phyloP scores from a whole-genome alignment of 1,140 invertebrate species.

The Alviniconcha marisindica region DNA sequence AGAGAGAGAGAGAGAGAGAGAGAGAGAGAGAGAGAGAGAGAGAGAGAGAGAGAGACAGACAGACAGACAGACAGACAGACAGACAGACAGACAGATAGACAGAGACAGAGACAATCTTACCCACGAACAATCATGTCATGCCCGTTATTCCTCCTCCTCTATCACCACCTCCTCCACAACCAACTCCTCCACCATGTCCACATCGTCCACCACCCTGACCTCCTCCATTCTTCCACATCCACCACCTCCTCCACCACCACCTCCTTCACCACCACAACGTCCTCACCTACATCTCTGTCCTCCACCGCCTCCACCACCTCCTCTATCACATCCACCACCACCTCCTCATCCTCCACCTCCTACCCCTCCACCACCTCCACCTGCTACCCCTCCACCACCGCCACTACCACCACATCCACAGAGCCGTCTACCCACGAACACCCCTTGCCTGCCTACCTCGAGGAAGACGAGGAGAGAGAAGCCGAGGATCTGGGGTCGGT shows the following conservation, averaged over 20 bases:
- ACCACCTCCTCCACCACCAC: too few species aligned
- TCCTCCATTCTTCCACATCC: too few species aligned
- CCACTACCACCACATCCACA: not conserved
- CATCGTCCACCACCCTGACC: too few species aligned
- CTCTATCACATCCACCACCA: not conserved
- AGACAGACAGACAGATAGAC: conserved; percentile 1
- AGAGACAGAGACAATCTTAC: not conserved
- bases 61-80: conserved; percentile 1
- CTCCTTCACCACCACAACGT: too few species aligned
- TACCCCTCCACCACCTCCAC: not conserved
- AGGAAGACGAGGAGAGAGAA: conserved; percentile 55
- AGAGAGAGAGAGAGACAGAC: not conserved
- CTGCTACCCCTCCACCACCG: not conserved
- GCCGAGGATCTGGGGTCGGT: conserved; percentile 49
- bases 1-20: not conserved
- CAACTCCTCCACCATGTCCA: too few species aligned
- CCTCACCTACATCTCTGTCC: too few species aligned
- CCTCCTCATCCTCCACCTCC: not conserved
- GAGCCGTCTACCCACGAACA: not conserved
- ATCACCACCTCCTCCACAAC: too few species aligned
- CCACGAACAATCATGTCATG: not conserved
- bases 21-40: not conserved
- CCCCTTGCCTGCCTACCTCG: conserved; percentile 46
- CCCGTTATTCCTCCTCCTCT: too few species aligned
- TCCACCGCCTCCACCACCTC: not conserved